Conservation (phyloP, 1,140 invertebrate genomes). For the Drosophila murphyi region DNA sequence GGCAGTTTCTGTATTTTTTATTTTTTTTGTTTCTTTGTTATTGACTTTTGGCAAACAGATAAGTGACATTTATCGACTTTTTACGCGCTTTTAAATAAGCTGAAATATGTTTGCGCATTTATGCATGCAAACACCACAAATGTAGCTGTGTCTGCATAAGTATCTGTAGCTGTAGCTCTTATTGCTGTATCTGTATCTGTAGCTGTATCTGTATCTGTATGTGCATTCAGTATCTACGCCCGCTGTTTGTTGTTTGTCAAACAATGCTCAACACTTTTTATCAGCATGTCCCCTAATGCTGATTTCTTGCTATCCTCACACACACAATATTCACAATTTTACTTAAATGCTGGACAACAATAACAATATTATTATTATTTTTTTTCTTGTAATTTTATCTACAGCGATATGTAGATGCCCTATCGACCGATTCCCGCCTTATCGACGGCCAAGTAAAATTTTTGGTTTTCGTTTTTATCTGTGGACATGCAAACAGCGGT, state of each 20-base stretch:
- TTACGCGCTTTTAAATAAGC: conserved; percentile 80
- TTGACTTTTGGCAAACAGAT: conserved; percentile 73
- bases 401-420: conserved; percentile 61
- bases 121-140: conserved; percentile 31
- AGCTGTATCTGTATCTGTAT: conserved; percentile 26
- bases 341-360: conserved; percentile 11
- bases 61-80: conserved; percentile 82
- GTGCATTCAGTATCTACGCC: conserved; percentile 38
- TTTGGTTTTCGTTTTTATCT: conserved; percentile 51
- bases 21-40: conserved; percentile 27
- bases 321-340: conserved; percentile 18
- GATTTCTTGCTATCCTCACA: conserved; percentile 39
- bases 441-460: conserved; percentile 55
- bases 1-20: conserved; percentile 26
- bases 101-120: conserved; percentile 76
- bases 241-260: conserved; percentile 54
- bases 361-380: conserved; percentile 21
- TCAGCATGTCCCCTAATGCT: conserved; percentile 49
- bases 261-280: conserved; percentile 67
- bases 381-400: conserved; percentile 43
- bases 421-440: conserved; percentile 63
- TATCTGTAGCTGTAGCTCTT: conserved; percentile 42
- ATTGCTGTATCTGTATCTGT: conserved; percentile 52
- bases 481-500: conserved; percentile 50
- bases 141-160: conserved; percentile 39